Base-by-base conservation (phyloP, 2,888 invertebrate genomes). In the Lithophane socia region DNA sequence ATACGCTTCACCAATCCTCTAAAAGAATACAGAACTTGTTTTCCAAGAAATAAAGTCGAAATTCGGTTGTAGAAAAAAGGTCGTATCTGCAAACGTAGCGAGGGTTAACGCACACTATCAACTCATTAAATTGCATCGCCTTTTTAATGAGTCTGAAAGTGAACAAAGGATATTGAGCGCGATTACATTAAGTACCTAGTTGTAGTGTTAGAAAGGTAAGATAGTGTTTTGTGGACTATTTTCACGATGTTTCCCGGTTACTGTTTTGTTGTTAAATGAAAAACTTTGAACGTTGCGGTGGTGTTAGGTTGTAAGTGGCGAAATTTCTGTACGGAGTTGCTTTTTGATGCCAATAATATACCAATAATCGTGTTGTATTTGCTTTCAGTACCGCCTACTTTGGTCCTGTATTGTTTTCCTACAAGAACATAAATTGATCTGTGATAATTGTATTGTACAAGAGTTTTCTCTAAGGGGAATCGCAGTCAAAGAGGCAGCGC, bases 121-220 rank as follows among this genome's bases (percentile, higher is more conserved):
- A 96, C 95, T 96, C 96, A 96, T 96, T 96, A 96, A 96, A 96
- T 96, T 96, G 96, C 96, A 96, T 96, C 96, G 96, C 96, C 95
- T 96, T 96, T 96, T 96, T 96, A 96, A 96, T 96, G 96, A 96
- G 96, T 96, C 96, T 96, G 96, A 96, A 96, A 96, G 96, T 96
- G 96, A 96, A 96, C 96, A 96, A 96, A 96, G 96, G 96, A 95
- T 96, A 96, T 96, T 93, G 96, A 93, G 92, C 94, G 92, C 96
- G 96, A 96, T 96, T 96, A 96, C 96, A 96, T 96, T 96, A 96
- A 96, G 96, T 93, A 94, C 93, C 93, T 94, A 94, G 94, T 95
- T 95, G 94, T 94, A 93, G 93, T 93, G 94, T 93, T 92, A 86
- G 87, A 93, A 94, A 94, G 94, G 92, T 94, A 86, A 86, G 89